Base-by-base conservation (phyloP, 2,113 vertebrate species). In the Hippocampus mohnikei region DNA sequence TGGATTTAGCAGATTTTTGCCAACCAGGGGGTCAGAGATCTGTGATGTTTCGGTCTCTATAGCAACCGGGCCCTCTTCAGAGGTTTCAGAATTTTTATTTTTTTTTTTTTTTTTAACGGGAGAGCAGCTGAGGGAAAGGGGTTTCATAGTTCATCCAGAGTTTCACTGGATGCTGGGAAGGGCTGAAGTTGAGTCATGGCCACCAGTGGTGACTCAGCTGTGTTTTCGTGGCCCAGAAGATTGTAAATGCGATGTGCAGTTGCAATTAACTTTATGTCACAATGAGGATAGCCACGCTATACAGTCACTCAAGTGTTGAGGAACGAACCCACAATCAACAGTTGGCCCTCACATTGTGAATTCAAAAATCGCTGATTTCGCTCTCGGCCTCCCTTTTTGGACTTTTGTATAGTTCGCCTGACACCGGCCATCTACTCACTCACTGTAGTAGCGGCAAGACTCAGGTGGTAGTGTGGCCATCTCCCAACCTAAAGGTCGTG, bases 1-100 rank as follows among this genome's bases (percentile, higher is more conserved):
- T 85, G 70, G 76, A 84, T 88, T 87, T 81, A 76, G 75, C 62
- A 70, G 53, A 78, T 73, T 76, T 83, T 69, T 79, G 84, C 84
- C 52, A 70, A 72, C 75, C 20, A 70, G 80, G 72, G 79, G 84
- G 77, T 87, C 73, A 79, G 70, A 83, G 81, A 78, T 85, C 44
- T 82, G 63, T 80, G 48, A 84, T 85, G 77, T 80, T 77, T 85
- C 13, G 33, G 77, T 86, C 52, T 81, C 76, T 80, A 81, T 88
- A 71, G 84, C 84, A 85, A 84, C 85, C 65, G 9, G 60, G 27
- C 50, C 69, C 52, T 80, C 69, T 80, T 73, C 75, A 61, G 69
- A 76, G 67, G 77, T 81, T 67, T 84, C 48, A 70, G 66, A 85
- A 76, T 37, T 37, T 29, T 3, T 29, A 3, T 64, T 27, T 25